Percentiles rank a stretch among this genome's conserved stretches.
These are phyloP conservation scores for Drosophila colorata DNA, from an alignment of 2,888 invertebrate genomes.

Conservation along the genomic window DNA sequence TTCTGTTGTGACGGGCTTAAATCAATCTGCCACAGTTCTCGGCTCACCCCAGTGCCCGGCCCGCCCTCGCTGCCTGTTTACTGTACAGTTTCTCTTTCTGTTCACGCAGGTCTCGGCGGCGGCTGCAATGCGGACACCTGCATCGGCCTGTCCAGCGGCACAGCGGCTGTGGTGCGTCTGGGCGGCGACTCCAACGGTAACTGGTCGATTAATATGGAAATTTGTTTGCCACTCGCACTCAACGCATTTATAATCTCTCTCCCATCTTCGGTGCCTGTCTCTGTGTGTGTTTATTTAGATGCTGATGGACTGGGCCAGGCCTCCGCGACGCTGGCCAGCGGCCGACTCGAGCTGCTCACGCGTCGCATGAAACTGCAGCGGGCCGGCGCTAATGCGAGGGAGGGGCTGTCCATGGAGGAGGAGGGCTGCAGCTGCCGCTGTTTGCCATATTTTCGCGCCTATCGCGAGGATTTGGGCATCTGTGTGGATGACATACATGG, in stretches of 20 bases:
- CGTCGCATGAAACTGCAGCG: slow-evolving; percentile 64
- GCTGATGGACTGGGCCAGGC: slow-evolving; percentile 64
- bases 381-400: background rate
- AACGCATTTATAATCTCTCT: slow-evolving; percentile 36
- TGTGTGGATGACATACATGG: slow-evolving; percentile 95
- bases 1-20: slow-evolving; percentile 67
- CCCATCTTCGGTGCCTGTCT: slow-evolving; percentile 9
- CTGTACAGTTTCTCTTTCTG: slow-evolving; percentile 47
- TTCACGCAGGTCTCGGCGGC: slow-evolving; percentile 60
- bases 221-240: slow-evolving; percentile 36
- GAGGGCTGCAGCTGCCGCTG: slow-evolving; percentile 91
- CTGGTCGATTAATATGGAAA: slow-evolving; percentile 68
- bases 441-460: slow-evolving; percentile 90
- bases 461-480: slow-evolving; percentile 93
- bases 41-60: too few species aligned
- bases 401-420: background rate
- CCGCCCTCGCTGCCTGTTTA: slow-evolving; percentile 1
- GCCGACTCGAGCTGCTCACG: slow-evolving; percentile 70
- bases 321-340: slow-evolving; percentile 54
- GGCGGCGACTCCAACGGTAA: slow-evolving; percentile 80
- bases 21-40: slow-evolving; percentile 55
- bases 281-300: slow-evolving; percentile 24
- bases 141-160: slow-evolving; percentile 85
- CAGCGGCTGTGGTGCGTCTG: slow-evolving; percentile 81
- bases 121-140: slow-evolving; percentile 85